These are phyloP conservation scores for Typhlichthys subterraneus DNA, from an alignment of 2,797 vertebrate species.

Conservation along the genomic window DNA sequence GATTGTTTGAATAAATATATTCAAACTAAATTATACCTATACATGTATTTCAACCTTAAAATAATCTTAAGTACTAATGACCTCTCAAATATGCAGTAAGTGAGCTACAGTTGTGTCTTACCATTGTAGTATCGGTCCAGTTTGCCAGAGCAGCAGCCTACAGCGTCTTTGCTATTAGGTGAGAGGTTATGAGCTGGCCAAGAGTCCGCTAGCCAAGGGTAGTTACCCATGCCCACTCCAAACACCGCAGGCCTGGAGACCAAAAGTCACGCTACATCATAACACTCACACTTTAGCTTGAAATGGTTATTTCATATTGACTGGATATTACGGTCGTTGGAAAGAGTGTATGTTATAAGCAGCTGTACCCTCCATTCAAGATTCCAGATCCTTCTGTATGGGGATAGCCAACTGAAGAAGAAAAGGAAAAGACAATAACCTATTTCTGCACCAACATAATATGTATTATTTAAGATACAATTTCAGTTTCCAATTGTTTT, in stretches of 20 bases:
- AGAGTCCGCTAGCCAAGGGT: constrained; percentile 91
- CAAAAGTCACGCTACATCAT: constrained; percentile 6
- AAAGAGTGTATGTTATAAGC: no score
- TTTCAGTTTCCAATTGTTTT: no score
- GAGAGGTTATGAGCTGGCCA: constrained; percentile 84
- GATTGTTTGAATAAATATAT: no score
- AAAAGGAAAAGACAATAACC: constrained; percentile 28
- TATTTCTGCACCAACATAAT: constrained; percentile 9
- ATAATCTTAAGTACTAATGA: neutral
- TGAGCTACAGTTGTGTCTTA: constrained; percentile 66
- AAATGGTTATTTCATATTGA: no score
- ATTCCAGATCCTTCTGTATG: constrained; percentile 82
- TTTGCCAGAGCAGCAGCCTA: constrained; percentile 78
- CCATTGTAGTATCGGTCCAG: constrained; percentile 92
- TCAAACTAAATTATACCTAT: no score
- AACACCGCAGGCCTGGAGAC: constrained; percentile 78
- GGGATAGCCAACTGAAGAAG: constrained; percentile 83
- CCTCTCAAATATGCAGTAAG: neutral
- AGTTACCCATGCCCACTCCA: constrained; percentile 81
- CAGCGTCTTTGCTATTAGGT: constrained; percentile 77
- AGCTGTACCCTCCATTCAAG: constrained; percentile 84
- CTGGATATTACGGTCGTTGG: no score
- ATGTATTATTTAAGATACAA: no score
- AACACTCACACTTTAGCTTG: neutral
- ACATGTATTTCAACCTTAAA: no score